Evolutionary conservation across 2,797 vertebrate genomes (phyloP), one percentile per base, ranked within the genome.

Genomic region (Micrastur ruficollis): DNA sequence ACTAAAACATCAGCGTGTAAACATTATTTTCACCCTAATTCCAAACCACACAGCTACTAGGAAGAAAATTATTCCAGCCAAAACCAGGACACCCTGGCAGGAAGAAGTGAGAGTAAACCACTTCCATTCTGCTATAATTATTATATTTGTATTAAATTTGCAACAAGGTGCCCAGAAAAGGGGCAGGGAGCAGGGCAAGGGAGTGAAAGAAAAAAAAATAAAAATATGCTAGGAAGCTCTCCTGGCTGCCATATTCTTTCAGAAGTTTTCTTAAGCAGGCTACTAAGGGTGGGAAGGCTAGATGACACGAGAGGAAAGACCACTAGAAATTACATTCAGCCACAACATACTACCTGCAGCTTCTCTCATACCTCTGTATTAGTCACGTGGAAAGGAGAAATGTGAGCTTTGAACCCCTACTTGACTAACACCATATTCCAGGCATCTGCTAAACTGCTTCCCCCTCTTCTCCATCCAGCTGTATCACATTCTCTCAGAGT

Each of bases 181-280:
- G 1, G 9, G 6, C 4, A 4, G 21, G 9, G 15, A 2, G 50
- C 26, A 27, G 2, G 5, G 58, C 4, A 14, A 34, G 14, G n/a
- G 26, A 23, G 9, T 7, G 12, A n/a, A 72, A 46, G n/a, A 44
- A 42, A 63, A 66, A 42, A 63, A 44, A 63, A 66, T 34, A 63
- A 44, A 23, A 26, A 65, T 20, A 67, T 42, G 7, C 26, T 42
- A 65, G 21, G 22, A 73, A 65, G 50, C 26, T 70, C 23, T 0
- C 2, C 55, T 59, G 44, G 12, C 50, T 83, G 79, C 34, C 14
- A 8, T 34, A 25, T 84, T 67, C 55, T 67, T 50, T 74, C 72
- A 63, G 34, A 23, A 56, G 23, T 55, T 66, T 59, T 76, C 59
- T 47, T 50, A 61, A 38, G 17, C 42, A 53, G 34, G 52, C 23